Evolutionary conservation across 2,797 vertebrate genomes (phyloP).

Genomic region (Acestrorhynchus altus): DNA sequence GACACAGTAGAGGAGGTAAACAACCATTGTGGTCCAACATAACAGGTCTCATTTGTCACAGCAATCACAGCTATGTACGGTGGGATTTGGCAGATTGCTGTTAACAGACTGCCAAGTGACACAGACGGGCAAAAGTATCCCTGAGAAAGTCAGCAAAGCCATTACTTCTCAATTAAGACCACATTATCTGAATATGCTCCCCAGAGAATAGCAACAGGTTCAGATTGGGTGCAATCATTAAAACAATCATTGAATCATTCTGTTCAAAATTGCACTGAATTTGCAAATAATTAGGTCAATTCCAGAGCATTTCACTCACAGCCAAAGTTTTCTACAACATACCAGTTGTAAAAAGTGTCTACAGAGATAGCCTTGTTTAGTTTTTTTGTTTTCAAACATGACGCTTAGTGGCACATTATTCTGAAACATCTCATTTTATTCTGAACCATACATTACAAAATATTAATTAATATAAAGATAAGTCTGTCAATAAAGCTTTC

Average conservation of each 20-base stretch:
- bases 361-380: too few species aligned
- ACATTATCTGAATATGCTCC: neutral
- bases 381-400: too few species aligned
- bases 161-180: neutral
- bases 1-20: neutral
- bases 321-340: neutral
- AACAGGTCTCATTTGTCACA: neutral
- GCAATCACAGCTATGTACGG: neutral
- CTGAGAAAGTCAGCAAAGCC: neutral
- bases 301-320: neutral
- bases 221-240: slow-evolving; percentile 4
- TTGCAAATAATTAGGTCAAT: neutral
- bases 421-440: too few species aligned
- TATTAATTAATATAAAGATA: too few species aligned
- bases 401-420: too few species aligned
- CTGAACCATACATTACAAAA: too few species aligned
- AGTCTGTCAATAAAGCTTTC: too few species aligned
- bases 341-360: too few species aligned
- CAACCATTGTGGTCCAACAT: neutral
- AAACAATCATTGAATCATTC: neutral
- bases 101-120: neutral
- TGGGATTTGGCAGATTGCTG: neutral
- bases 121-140: slow-evolving; percentile 3
- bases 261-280: neutral
- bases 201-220: neutral